Conservation (phyloP, 2,113 vertebrate genomes). For the Penelope pileata region DNA sequence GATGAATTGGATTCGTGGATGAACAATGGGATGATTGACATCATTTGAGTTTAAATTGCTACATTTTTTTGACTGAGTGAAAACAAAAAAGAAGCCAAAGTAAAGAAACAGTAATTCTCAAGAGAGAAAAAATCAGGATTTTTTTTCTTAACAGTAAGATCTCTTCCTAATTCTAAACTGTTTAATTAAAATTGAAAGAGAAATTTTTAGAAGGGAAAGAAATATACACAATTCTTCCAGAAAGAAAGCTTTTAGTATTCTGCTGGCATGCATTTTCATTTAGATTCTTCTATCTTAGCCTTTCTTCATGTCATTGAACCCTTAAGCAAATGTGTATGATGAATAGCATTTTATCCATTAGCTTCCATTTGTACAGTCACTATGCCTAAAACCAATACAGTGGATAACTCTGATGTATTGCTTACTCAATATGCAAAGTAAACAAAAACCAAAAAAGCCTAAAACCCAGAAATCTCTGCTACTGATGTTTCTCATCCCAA, state of each 20-base stretch:
- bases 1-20: not conserved
- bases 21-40: not conserved
- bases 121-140: not conserved
- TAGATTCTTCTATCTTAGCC: constrained; percentile 33
- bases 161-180: not conserved
- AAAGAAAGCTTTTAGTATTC: constrained; percentile 9
- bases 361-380: not conserved
- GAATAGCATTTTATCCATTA: constrained; percentile 30
- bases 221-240: not conserved
- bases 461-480: not conserved
- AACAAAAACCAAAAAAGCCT: not conserved
- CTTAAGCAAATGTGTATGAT: constrained; percentile 15
- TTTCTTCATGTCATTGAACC: constrained; percentile 17
- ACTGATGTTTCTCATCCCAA: not conserved
- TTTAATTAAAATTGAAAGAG: not conserved
- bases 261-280: constrained; percentile 34
- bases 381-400: not conserved
- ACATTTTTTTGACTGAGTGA: not conserved
- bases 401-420: not conserved
- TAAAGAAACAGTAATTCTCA: not conserved
- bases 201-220: not conserved
- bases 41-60: not conserved
- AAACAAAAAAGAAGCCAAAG: not conserved
- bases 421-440: not conserved
- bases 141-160: not conserved